Conservation (phyloP, 2,797 vertebrate genomes). For the Glyptemys insculpta region DNA sequence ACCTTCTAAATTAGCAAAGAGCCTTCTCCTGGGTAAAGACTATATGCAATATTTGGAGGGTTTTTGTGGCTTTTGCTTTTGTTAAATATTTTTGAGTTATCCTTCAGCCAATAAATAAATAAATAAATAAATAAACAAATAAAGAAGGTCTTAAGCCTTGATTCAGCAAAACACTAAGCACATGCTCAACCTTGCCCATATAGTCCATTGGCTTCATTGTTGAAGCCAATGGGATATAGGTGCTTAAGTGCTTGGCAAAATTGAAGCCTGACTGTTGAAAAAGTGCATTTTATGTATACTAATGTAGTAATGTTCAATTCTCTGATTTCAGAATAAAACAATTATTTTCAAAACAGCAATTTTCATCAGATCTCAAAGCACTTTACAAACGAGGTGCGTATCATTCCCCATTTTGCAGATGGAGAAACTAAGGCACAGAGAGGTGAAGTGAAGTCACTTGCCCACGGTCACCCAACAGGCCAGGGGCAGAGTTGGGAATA, state of each 20-base stretch:
- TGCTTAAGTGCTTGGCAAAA: background rate
- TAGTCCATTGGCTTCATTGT: no score
- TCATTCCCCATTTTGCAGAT: background rate
- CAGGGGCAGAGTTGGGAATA: background rate
- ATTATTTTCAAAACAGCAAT: background rate
- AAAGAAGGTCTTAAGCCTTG: background rate
- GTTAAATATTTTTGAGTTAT: background rate
- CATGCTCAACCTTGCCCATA: background rate
- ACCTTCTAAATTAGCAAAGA: background rate
- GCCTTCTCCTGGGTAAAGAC: background rate
- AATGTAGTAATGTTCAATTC: background rate
- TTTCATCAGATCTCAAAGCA: background rate
- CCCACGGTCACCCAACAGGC: background rate
- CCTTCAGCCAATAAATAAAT: background rate
- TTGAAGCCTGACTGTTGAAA: background rate
- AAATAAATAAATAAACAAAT: background rate
- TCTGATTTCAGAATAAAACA: conserved; percentile 4
- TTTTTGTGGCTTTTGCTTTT: background rate
- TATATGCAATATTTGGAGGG: background rate
- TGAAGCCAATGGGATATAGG: background rate
- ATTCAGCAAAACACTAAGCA: background rate
- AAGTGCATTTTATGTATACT: background rate
- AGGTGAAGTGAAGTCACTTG: background rate
- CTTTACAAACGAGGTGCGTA: background rate
- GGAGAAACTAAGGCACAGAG: background rate